phyloP scores from a whole-genome alignment of 2,797 vertebrate species.

The Ispidina picta region DNA sequence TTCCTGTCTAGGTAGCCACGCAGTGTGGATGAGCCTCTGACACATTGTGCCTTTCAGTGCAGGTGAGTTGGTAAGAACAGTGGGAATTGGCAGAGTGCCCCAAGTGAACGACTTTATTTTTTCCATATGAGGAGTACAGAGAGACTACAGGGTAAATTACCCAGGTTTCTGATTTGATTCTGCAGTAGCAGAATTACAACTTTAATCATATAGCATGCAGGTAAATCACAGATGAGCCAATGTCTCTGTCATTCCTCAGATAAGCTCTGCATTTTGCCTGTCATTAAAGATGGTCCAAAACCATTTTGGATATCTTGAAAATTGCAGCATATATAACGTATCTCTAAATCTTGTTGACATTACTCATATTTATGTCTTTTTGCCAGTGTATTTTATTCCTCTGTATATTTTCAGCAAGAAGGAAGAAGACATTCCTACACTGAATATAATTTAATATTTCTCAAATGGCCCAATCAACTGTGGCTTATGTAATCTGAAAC shows the following conservation, averaged over 20 bases:
- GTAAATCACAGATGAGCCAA: neutral
- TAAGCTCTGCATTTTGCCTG: neutral
- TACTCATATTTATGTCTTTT: neutral
- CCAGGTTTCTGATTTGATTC: neutral
- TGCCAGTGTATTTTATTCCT: neutral
- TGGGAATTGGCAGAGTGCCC: neutral
- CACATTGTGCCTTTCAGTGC: neutral
- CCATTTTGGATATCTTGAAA: neutral
- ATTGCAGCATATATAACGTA: neutral
- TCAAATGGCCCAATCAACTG: neutral
- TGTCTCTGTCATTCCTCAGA: neutral
- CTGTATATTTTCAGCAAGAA: neutral
- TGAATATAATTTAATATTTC: neutral
- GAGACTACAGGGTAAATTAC: neutral
- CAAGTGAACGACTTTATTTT: neutral
- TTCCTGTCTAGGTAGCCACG: neutral
- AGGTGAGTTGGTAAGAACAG: neutral
- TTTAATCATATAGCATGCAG: neutral
- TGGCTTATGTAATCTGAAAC: neutral
- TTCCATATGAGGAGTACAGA: neutral
- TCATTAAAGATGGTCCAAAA: neutral
- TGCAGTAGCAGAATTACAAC: neutral
- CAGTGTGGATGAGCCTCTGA: neutral
- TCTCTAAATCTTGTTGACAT: neutral
- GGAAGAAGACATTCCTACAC: neutral